Evolutionary conservation across 1,140 invertebrate genomes (phyloP).

Genomic region (Lineus longissimus): DNA sequence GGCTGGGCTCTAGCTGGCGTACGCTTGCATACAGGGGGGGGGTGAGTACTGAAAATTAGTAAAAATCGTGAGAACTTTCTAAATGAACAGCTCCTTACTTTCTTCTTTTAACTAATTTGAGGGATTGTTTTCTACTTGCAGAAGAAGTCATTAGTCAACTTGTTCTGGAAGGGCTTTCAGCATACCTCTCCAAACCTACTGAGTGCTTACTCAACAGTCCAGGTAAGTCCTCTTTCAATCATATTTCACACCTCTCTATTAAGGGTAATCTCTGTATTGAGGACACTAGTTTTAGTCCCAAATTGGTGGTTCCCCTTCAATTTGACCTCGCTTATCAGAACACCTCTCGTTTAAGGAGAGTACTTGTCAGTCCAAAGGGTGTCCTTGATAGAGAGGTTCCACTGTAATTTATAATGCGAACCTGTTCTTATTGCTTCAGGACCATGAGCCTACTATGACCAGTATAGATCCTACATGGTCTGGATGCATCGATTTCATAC

Average conservation of each 20-base stretch:
- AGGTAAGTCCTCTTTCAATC: conserved; percentile 23
- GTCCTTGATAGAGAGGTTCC: too few species aligned
- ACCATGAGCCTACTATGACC: background rate
- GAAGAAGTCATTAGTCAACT: conserved; percentile 39
- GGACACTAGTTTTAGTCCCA: too few species aligned
- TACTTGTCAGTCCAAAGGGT: too few species aligned
- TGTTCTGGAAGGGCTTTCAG: conserved; percentile 43
- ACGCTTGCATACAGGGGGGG: background rate
- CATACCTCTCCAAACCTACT: conserved; percentile 38
- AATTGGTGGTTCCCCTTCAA: background rate
- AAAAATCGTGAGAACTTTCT: background rate
- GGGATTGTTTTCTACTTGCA: conserved; percentile 20
- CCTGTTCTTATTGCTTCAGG: background rate
- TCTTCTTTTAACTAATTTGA: background rate
- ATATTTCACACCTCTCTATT: too few species aligned
- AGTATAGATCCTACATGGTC: background rate
- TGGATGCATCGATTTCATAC: background rate
- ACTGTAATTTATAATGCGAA: background rate
- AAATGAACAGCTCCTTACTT: background rate
- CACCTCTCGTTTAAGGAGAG: too few species aligned
- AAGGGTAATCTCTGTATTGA: too few species aligned
- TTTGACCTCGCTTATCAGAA: too few species aligned
- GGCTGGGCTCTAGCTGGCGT: background rate
- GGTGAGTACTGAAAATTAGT: background rate
- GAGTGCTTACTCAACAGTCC: conserved; percentile 35